Conservation (phyloP, 2,888 invertebrate species). For the Volucella zonaria region DNA sequence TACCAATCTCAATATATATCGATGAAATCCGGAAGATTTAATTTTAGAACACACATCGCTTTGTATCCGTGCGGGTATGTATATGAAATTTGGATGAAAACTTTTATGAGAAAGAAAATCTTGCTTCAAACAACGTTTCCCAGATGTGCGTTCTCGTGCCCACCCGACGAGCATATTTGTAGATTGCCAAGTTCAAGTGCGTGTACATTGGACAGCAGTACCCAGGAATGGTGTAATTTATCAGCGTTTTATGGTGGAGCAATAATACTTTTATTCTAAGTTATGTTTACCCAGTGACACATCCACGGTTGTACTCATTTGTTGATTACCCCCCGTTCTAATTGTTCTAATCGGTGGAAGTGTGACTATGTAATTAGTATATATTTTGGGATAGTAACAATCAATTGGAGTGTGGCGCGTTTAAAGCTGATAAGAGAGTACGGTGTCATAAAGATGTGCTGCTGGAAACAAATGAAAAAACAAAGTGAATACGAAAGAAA, state of each 20-base stretch:
- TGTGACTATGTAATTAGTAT: conserved; percentile 18
- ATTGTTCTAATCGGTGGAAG: conserved; percentile 22
- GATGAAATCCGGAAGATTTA: conserved; percentile 16
- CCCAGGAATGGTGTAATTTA: not conserved
- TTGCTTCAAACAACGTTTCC: conserved; percentile 4
- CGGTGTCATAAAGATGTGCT: not conserved
- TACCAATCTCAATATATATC: conserved; percentile 18
- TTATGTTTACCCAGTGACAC: conserved; percentile 21
- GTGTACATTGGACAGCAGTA: not conserved
- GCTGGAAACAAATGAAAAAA: conserved; percentile 2
- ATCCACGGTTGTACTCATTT: conserved; percentile 4
- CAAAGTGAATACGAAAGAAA: not conserved
- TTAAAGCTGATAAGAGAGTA: conserved; percentile 1
- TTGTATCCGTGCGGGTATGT: too few relatives aligned
- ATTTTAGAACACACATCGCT: conserved; percentile 22
- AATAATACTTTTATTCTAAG: conserved; percentile 4
- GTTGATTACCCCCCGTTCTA: not conserved
- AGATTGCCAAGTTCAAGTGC: conserved; percentile 34
- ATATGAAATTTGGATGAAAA: too few relatives aligned
- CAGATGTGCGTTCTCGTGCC: conserved; percentile 6
- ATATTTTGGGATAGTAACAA: conserved; percentile 16
- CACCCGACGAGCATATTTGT: not conserved
- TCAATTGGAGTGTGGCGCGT: not conserved
- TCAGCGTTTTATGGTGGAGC: conserved; percentile 11
- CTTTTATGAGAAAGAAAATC: too few relatives aligned